These are phyloP conservation scores for Coturnix japonica DNA, from an alignment of 2,113 vertebrate species.

Conservation along the genomic window DNA sequence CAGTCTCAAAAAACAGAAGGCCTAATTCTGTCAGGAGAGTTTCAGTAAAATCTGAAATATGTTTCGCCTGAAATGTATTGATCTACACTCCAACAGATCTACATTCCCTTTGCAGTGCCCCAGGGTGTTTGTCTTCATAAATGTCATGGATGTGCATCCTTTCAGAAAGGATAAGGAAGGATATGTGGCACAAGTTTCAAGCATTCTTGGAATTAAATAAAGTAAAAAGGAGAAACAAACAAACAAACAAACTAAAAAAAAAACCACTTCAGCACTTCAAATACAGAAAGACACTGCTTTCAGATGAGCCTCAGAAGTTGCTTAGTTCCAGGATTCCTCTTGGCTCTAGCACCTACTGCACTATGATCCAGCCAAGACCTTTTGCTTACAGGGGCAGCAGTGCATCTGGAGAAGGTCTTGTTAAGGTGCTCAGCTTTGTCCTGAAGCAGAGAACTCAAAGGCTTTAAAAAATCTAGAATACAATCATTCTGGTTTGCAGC, in stretches of 20 bases:
- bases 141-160: background rate
- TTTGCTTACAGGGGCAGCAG: rapidly evolving
- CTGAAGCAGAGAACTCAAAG: background rate
- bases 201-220: background rate
- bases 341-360: background rate
- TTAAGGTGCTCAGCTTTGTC: background rate
- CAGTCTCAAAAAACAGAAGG: rapidly evolving
- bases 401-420: background rate
- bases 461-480: background rate
- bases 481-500: background rate
- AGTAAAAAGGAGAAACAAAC: background rate
- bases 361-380: background rate
- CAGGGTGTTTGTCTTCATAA: background rate
- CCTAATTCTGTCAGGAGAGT: background rate
- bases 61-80: background rate
- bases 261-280: background rate
- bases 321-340: background rate
- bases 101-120: background rate
- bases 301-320: background rate
- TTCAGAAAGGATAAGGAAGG: background rate
- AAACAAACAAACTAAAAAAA: too few relatives aligned
- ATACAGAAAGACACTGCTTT: background rate
- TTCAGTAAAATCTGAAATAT: background rate
- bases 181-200: background rate
- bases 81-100: background rate